Conservation (phyloP, 2,113 vertebrate species). For the Archocentrus centrarchus region DNA sequence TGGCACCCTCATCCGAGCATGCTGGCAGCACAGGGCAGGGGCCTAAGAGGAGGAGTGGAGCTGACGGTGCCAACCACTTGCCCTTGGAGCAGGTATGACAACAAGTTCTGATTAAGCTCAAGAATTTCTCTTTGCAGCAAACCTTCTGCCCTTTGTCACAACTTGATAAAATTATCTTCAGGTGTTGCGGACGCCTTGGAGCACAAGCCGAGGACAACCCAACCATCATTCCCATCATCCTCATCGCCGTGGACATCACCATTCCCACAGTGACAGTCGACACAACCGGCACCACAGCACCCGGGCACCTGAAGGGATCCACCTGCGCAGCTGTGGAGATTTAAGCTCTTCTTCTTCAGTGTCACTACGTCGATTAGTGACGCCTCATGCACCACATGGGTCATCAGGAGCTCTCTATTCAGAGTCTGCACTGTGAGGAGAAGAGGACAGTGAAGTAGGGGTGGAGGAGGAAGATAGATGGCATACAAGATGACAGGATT, state of each 20-base stretch:
- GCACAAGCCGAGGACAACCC: slow-evolving; percentile 62
- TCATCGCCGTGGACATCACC: slow-evolving; percentile 77
- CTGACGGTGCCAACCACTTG: slow-evolving; percentile 67
- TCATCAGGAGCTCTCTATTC: slow-evolving; percentile 85
- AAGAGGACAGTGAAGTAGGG: slow-evolving; percentile 1
- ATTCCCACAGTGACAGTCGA: slow-evolving; percentile 83
- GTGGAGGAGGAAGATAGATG: background rate
- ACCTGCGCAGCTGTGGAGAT: slow-evolving; percentile 94
- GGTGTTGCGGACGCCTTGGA: slow-evolving; percentile 83
- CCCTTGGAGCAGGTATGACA: slow-evolving; percentile 79
- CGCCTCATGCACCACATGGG: slow-evolving; percentile 85
- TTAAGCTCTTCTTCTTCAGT: slow-evolving; percentile 88
- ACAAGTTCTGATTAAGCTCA: background rate
- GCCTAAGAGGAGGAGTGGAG: slow-evolving; percentile 79
- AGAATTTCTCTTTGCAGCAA: background rate
- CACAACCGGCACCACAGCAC: slow-evolving; percentile 71
- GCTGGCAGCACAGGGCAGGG: slow-evolving; percentile 79
- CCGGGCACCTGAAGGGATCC: slow-evolving; percentile 83
- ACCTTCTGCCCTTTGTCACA: background rate
- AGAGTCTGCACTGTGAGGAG: slow-evolving; percentile 85
- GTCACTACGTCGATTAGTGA: slow-evolving; percentile 81
- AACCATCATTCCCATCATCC: slow-evolving; percentile 69
- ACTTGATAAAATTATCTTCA: slow-evolving; percentile 49
- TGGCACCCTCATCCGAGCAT: slow-evolving; percentile 74
- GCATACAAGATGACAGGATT: background rate